Evolutionary conservation across 2,888 invertebrate species (phyloP), one percentile per base, ranked within the genome.

Genomic region (Phrixothrix hirtus): DNA sequence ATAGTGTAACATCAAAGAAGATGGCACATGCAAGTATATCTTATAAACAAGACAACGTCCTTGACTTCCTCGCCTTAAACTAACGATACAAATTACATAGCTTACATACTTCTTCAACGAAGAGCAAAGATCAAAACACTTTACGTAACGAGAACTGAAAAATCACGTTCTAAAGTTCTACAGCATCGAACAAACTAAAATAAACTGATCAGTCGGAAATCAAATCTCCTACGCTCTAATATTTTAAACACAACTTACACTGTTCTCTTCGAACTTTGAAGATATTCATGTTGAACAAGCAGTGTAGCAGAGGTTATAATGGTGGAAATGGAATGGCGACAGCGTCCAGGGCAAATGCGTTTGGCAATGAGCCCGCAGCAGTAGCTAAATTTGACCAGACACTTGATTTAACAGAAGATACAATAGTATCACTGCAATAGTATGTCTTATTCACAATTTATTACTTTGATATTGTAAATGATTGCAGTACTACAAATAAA

Each of bases 221-320:
- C 52, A 34, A 36, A 39, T 29, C 35, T 31, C 53, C 50, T 39
- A 46, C 44, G 58, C 37, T 25, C 25, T 46, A 38, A 46, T 39
- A 31, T 29, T 43, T 36, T 41, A 27, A 42, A 37, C 39, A 46
- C 43, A 45, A 64, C 65, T 65, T 64, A 65, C 65, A 55, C 56
- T 65, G 60, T 51, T 65, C 64, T 45, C 63, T 62, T 52, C 62
- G 63, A 43, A 62, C 56, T 46, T 60, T 60, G 58, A 64, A 64
- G 59, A 65, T 56, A 44, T 59, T 60, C 65, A 65, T 65, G 45
- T 49, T 37, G 38, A 46, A 39, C 42, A 36, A 32, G 48, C 39
- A 48, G 46, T 47, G 50, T 50, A 47, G 35, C 47, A 34, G 39
- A 47, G 47, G 53, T 55, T 50, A 55, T 50, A 59, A 57, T 55